A percentile compares a stretch with the other conserved stretches of the same genome.
Evolutionary conservation across 2,888 invertebrate species (phyloP).

Genomic region (Ectobius pallidus): DNA sequence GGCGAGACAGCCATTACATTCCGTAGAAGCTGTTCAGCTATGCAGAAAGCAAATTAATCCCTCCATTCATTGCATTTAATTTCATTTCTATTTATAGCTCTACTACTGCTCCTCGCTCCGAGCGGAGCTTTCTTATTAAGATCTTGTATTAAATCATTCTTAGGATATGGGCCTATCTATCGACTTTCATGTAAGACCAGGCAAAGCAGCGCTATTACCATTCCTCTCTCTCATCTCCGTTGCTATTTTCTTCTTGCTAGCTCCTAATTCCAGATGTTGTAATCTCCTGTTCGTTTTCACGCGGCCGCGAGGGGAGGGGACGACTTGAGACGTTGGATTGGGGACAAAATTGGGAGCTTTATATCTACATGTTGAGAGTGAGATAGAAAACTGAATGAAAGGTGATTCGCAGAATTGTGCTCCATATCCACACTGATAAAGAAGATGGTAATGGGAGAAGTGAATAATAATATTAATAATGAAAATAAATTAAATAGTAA

Average conservation of each 20-base stretch:
- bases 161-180: neutral
- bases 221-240: slow-evolving; percentile 18
- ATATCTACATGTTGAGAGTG: slow-evolving; percentile 37
- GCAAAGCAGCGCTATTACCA: slow-evolving; percentile 14
- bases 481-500: no score
- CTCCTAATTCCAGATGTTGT: slow-evolving; percentile 41
- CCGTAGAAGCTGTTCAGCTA: slow-evolving; percentile 12
- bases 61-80: slow-evolving; percentile 24
- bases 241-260: slow-evolving; percentile 31
- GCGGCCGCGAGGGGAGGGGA: slow-evolving; percentile 23
- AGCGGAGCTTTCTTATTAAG: slow-evolving; percentile 16
- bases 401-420: slow-evolving; percentile 10
- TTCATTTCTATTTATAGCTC: slow-evolving; percentile 28
- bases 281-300: slow-evolving; percentile 37
- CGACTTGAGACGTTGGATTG: slow-evolving; percentile 35
- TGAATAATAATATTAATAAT: no score
- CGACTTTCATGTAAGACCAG: neutral
- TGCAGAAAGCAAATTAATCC: slow-evolving; percentile 29
- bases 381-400: slow-evolving; percentile 12
- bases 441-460: no score
- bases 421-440: no score
- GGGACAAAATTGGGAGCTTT: slow-evolving; percentile 42
- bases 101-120: neutral
- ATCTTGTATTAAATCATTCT: slow-evolving; percentile 26
- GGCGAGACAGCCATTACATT: neutral